These are phyloP conservation scores for Clepsis dumicolana DNA, from an alignment of 2,888 invertebrate genomes.

Conservation along the genomic window DNA sequence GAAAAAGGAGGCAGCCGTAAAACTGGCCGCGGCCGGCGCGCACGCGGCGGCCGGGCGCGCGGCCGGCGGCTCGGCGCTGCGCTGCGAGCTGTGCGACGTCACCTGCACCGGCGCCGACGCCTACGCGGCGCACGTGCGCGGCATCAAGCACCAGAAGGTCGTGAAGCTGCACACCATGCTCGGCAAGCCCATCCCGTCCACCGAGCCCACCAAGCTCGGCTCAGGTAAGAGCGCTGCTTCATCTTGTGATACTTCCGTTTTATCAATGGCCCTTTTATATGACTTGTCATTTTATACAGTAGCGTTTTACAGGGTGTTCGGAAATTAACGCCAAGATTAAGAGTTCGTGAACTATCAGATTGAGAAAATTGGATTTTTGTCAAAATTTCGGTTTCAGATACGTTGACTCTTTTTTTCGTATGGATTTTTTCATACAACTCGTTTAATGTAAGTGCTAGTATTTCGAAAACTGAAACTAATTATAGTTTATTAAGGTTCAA, in stretches of 20 bases:
- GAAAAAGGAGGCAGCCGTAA: slow-evolving; percentile 95
- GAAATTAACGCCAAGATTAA: too few species aligned
- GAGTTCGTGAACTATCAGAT: too few species aligned
- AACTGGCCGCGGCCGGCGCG: slow-evolving; percentile 87
- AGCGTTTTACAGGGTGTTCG: too few species aligned
- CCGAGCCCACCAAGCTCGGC: slow-evolving; percentile 95
- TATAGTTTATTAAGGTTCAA: too few species aligned
- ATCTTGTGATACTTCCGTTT: neutral
- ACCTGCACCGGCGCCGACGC: slow-evolving; percentile 99
- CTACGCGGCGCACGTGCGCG: slow-evolving; percentile 98
- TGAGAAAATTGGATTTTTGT: too few species aligned
- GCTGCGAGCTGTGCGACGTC: slow-evolving; percentile 99
- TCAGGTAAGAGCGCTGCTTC: slow-evolving; percentile 54
- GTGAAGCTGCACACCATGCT: slow-evolving; percentile 98
- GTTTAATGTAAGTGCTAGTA: too few species aligned
- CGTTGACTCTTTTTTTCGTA: too few species aligned
- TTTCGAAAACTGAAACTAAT: too few species aligned
- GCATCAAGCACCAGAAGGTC: slow-evolving; percentile 99
- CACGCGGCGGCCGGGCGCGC: slow-evolving; percentile 74
- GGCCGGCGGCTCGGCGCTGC: slow-evolving; percentile 85
- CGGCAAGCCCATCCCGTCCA: slow-evolving; percentile 98
- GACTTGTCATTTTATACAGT: too few species aligned
- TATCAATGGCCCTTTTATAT: too few species aligned
- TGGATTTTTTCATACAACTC: too few species aligned
- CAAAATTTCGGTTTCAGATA: too few species aligned